These are phyloP conservation scores for Monochamus saltuarius DNA, from an alignment of 1,140 invertebrate genomes.

Conservation along the genomic window DNA sequence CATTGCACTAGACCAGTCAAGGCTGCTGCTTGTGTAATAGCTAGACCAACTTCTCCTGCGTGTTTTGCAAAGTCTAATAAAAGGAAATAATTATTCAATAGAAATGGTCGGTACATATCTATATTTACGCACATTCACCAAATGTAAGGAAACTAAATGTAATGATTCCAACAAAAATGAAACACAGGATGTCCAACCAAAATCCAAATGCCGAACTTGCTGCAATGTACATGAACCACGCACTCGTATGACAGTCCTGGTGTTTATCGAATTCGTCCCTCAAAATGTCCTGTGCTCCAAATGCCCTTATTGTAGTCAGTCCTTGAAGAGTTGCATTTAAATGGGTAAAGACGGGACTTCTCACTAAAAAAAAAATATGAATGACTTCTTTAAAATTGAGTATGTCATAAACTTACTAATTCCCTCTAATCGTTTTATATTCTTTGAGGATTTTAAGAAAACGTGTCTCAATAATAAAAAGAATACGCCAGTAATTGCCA, in stretches of 20 bases:
- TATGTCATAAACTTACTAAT: constrained; percentile 54
- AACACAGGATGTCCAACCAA: constrained; percentile 39
- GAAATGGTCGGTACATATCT: background rate
- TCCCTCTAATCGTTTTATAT: constrained; percentile 65
- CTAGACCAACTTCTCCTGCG: constrained; percentile 61
- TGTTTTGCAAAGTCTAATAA: constrained; percentile 39
- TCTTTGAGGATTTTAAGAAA: constrained; percentile 63
- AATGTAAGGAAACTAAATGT: constrained; percentile 44
- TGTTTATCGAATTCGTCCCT: constrained; percentile 71
- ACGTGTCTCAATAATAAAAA: constrained; percentile 59
- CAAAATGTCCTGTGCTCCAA: constrained; percentile 67
- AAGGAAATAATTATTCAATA: background rate
- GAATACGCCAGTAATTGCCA: constrained; percentile 57
- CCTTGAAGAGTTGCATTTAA: constrained; percentile 77
- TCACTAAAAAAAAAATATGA: constrained; percentile 55
- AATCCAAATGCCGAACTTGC: constrained; percentile 41
- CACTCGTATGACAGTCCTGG: constrained; percentile 63
- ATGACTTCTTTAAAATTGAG: background rate
- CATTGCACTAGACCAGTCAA: constrained; percentile 66
- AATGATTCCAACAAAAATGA: constrained; percentile 36
- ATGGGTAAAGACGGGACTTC: constrained; percentile 81
- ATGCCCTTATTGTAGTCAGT: constrained; percentile 77
- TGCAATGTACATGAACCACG: constrained; percentile 63
- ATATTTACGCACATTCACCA: constrained; percentile 41
- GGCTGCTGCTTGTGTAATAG: constrained; percentile 59